Conservation (phyloP, 2,888 invertebrate species). For the Drosophila siamana region DNA sequence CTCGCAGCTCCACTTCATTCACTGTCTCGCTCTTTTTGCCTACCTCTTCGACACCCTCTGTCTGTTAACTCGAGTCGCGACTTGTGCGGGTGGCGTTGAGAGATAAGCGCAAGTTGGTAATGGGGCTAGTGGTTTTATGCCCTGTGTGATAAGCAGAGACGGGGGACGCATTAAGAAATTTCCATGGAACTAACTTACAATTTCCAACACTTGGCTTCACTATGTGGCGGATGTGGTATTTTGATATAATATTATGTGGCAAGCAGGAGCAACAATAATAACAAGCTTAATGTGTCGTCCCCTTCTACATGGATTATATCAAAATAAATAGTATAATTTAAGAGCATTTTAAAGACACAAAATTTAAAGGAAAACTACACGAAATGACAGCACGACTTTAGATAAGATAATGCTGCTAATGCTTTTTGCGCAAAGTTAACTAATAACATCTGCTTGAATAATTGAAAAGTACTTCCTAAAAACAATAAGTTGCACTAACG, state of each 20-base stretch:
- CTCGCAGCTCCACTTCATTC: neutral
- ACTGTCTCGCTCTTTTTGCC: neutral
- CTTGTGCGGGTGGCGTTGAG: constrained; percentile 32
- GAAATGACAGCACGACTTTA: neutral
- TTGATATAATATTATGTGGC: constrained; percentile 21
- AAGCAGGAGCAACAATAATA: neutral
- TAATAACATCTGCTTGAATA: neutral
- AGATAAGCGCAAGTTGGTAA: constrained; percentile 54
- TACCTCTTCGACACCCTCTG: neutral
- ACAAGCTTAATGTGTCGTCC: constrained; percentile 7
- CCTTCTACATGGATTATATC: neutral
- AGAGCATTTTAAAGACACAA: neutral
- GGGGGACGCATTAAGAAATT: constrained; percentile 27
- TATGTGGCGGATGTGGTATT: constrained; percentile 1
- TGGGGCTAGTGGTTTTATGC: constrained; percentile 36
- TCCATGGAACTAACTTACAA: constrained; percentile 34
- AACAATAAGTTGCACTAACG: neutral
- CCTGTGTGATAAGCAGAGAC: constrained; percentile 44
- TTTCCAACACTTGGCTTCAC: constrained; percentile 32
- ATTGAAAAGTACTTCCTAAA: neutral
- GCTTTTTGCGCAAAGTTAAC: neutral
- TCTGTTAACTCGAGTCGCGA: constrained; percentile 1
- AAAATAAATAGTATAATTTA: constrained; percentile 1
- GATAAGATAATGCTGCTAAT: constrained; percentile 7
- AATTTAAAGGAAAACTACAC: constrained; percentile 5